Evolutionary conservation across 2,113 vertebrate genomes (phyloP).

Genomic region (Seriola quinqueradiata): DNA sequence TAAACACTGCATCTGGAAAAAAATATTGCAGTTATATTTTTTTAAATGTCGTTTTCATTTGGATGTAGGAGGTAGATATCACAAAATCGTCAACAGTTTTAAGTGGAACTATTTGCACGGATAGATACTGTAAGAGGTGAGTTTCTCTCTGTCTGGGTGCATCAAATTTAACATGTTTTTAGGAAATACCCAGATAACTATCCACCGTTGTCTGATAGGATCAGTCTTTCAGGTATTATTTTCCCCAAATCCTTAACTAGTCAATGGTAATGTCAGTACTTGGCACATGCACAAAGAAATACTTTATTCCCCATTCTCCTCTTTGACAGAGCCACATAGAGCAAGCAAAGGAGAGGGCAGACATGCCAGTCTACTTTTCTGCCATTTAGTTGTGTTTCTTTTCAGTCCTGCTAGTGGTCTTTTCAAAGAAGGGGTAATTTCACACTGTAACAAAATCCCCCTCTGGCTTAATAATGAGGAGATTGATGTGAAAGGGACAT

Average conservation of each 20-base stretch:
- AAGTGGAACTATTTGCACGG: not conserved
- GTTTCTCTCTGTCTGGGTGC: not conserved
- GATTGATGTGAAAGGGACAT: conserved; percentile 55
- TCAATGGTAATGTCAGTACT: conserved; percentile 9
- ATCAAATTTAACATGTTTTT: not conserved
- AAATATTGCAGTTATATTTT: not conserved
- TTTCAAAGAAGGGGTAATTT: conserved; percentile 55
- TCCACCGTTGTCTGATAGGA: not conserved
- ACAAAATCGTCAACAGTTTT: not conserved
- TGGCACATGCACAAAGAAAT: conserved; percentile 17
- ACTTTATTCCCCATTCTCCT: conserved; percentile 4
- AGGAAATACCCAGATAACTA: conserved; percentile 7
- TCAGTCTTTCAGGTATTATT: conserved; percentile 7
- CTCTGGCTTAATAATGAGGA: conserved; percentile 49
- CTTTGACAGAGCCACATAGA: conserved; percentile 28
- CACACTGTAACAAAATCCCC: conserved; percentile 51
- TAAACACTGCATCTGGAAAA: not conserved
- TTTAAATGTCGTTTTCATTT: conserved; percentile 6
- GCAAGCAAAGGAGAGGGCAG: conserved; percentile 1
- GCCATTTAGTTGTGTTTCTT: conserved; percentile 27
- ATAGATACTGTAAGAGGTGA: not conserved
- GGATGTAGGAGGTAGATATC: not conserved
- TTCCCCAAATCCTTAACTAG: conserved; percentile 32
- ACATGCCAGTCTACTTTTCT: not conserved
- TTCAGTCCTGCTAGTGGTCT: conserved; percentile 15